Evolutionary conservation across 2,113 vertebrate species (phyloP), one percentile per base, ranked within the genome.

Genomic region (Nothoprocta perdicaria): DNA sequence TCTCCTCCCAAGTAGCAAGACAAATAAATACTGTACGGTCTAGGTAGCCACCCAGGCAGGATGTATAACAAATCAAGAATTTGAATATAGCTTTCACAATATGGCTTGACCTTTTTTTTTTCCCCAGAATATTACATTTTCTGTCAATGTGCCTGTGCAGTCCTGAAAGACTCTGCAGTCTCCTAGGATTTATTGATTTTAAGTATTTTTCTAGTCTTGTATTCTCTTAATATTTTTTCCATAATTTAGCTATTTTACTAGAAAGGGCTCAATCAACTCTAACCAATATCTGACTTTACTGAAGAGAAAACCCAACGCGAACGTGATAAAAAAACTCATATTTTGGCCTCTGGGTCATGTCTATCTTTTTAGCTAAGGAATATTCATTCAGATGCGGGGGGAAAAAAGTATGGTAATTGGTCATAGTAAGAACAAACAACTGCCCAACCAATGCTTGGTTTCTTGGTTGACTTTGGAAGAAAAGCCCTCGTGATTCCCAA

Each of bases 361-460:
- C 14, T 65, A 13, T 12, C 4, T 5, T 68, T 58, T 29, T 17
- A n/a, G 5, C 45, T 76, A 50, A 88, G 31, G 33, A 74, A 46
- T 65, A 29, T 61, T n/a, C 43, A 33, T 19, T 55, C 15, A 52
- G 3, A 3, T 27, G 17, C 12, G 45, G 15, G 15, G 1, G 41
- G 67, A 67, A 3, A 61, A 79, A 74, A 13, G 3, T 0, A 0
- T 31, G 4, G 3, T 29, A 69, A 50, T 48, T 50, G 26, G 18
- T 69, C 33, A 50, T 43, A 35, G 7, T 72, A 72, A 72, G 29
- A 58, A 26, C 7, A 80, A 63, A 66, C 26, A 50, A 81, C 46
- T 5, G 40, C 85, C 27, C 6, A 40, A 3, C 16, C 50, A 38
- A 0, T 7, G 22, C 11, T n/a, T 72, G 7, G 3, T 19, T 69